Evolutionary conservation across 2,797 vertebrate species (phyloP), one percentile per base, ranked within the genome.

Genomic region (Schizopygopsis pylzovi): DNA sequence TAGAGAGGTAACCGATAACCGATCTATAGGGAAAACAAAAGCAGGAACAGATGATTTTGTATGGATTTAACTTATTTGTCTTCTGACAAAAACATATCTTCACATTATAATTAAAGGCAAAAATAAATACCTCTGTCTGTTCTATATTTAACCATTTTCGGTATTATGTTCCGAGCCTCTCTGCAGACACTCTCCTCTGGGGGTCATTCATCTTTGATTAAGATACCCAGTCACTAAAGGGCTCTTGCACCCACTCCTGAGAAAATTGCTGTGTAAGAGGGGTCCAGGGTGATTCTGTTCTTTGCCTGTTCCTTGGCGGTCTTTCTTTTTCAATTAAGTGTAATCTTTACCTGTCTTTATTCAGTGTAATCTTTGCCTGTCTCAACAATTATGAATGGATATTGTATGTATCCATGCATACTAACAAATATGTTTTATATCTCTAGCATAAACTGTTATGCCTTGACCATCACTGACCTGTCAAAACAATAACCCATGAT

Each of bases 131-230:
- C 56, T 83, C 79, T 59, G 63, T 68, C 73, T 80, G n/a, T 79
- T 77, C 41, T 28, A 72, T 79, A 61, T 80, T 61, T 85, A 73
- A 49, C 8, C 28, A 5, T 80, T 71, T 80, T 85, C 37, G 20
- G 39, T 47, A 52, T 65, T 72, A 72, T 87, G 52, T 81, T 73
- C 54, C 41, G 47, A 81, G 77, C 59, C 63, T 80, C 79, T 87
- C 41, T 73, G 16, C 47, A 39, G 86, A 73, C 39, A 63, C 47
- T 61, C n/a, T 85, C 61, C 86, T 82, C 12, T 37, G 22, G 56
- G 79, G 80, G 86, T 71, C 65, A 54, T 85, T 83, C 28, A 28
- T 28, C 28, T 28, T 82, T 87, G 67, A 79, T 88, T 86, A 88
- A 86, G 83, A 87, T 88, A 75, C 71, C 49, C 49, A 65, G 39